phyloP scores from a whole-genome alignment of 2,113 vertebrate species.

The Rhea pennata region DNA sequence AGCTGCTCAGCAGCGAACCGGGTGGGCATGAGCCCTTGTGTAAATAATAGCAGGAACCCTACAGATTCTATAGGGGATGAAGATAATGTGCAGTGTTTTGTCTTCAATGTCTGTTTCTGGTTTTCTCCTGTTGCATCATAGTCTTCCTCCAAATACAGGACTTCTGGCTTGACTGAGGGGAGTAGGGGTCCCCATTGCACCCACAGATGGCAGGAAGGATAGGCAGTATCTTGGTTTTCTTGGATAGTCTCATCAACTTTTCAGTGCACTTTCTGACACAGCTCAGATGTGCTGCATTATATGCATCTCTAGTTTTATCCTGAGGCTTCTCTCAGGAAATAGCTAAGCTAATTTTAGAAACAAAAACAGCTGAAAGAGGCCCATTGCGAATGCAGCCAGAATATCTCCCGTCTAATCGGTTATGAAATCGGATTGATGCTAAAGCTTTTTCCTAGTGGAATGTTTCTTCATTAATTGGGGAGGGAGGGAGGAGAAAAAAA shows the following conservation, averaged over 20 bases:
- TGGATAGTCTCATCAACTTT: neutral
- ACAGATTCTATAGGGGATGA: neutral
- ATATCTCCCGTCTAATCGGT: constrained; percentile 14
- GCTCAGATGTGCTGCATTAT: neutral
- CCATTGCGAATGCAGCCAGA: neutral
- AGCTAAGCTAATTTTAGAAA: constrained; percentile 64
- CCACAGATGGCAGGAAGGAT: fast-evolving
- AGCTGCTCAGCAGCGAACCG: neutral
- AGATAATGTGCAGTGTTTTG: neutral
- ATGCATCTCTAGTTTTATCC: neutral
- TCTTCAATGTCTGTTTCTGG: neutral
- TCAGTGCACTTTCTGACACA: neutral
- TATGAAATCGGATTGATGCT: constrained; percentile 45
- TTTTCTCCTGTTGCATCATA: fast-evolving
- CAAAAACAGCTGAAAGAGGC: constrained; percentile 26
- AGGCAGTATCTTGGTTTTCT: neutral
- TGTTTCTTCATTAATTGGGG: constrained; percentile 37
- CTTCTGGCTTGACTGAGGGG: neutral
- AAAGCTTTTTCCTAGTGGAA: constrained; percentile 16
- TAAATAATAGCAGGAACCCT: fast-evolving
- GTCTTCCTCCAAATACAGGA: neutral
- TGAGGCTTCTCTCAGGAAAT: constrained; percentile 24
- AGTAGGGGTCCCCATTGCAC: fast-evolving
- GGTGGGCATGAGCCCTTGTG: neutral
- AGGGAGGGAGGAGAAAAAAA: neutral